Base-by-base conservation (phyloP, 1,140 invertebrate species). In the Anastrepha obliqua region DNA sequence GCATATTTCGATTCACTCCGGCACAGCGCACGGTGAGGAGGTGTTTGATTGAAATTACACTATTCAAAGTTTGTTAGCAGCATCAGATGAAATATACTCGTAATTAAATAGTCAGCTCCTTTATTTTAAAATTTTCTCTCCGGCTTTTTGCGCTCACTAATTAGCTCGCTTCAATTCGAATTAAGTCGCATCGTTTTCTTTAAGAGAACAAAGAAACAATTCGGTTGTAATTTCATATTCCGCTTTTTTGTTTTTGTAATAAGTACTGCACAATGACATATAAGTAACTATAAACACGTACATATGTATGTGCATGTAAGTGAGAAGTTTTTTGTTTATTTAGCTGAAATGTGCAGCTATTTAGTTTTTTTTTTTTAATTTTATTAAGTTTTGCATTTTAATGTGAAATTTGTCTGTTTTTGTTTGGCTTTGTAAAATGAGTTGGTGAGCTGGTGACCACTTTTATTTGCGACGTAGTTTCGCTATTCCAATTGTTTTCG, bases 381-480 rank as follows among this genome's bases (percentile, higher is more conserved):
- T 62, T 81, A 44, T 81, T 81, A 51, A 81, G 44, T 55, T 74
- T 44, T 74, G 15, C 17, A 81, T 81, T 81, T 81, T 81, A 81
- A 81, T 81, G 47, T 9, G 74, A 81, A 58, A 67, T 29, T 55
- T 81, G 44, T 29, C n/a, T n/a, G n/a, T 6, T 81, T 81, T 58
- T 58, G 5, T 81, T 29, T 4, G 29, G 29, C 44, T 51, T 58
- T 47, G 70, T 74, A 67, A 67, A n/a, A n/a, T 42, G 64, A 67
- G 64, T 11, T 29, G 29, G 29, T 29, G 29, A 67, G 29, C 29
- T 13, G 11, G 64, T 67, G 64, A 29, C 13, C 44, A 44, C 6
- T 13, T 81, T 81, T 58, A 55, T 5, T 20, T 81, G 17, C 74
- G 74, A 55, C 74, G 74, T 55, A 58, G 47, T 58, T 55, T 20